Conservation (phyloP, 2,797 vertebrate species). For the Gymnoscopelus braueri region DNA sequence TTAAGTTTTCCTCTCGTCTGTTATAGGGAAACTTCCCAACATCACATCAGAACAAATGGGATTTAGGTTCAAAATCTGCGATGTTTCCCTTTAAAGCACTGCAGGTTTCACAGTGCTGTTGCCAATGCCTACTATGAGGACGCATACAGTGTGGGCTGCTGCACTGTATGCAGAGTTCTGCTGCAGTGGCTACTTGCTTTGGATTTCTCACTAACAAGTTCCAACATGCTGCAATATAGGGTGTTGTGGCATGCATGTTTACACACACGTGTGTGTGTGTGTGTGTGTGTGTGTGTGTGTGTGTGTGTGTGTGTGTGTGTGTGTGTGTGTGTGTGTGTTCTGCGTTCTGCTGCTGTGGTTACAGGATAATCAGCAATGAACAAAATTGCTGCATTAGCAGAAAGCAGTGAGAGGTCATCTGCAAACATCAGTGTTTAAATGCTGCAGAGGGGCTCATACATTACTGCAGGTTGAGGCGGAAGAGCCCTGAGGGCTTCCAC, state of each 20-base stretch:
- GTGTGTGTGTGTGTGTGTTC: slow-evolving; percentile 18
- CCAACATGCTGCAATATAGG: slow-evolving; percentile 55
- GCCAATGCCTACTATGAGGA: no score
- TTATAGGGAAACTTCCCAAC: no score
- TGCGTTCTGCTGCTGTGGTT: slow-evolving; percentile 55
- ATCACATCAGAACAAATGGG: no score
- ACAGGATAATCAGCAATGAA: slow-evolving; percentile 75
- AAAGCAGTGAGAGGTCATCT: slow-evolving; percentile 72
- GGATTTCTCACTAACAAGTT: slow-evolving; percentile 45
- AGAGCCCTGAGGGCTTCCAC: slow-evolving; percentile 38
- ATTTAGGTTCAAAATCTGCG: no score
- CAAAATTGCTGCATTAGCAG: slow-evolving; percentile 78
- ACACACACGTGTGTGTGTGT: background rate
- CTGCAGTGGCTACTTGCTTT: slow-evolving; percentile 36
- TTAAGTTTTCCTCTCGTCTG: no score
- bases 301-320: background rate
- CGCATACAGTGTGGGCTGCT: no score
- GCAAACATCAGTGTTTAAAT: slow-evolving; percentile 80
- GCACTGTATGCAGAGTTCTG: no score
- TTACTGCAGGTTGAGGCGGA: slow-evolving; percentile 49
- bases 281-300: slow-evolving; percentile 1
- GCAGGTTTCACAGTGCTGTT: no score
- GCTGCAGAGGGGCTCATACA: slow-evolving; percentile 60
- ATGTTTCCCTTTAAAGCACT: no score
- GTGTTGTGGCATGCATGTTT: slow-evolving; percentile 27